Evolutionary conservation across 1,140 invertebrate species (phyloP), one percentile per base, ranked within the genome.

Genomic region (Geopemphigus sp.): DNA sequence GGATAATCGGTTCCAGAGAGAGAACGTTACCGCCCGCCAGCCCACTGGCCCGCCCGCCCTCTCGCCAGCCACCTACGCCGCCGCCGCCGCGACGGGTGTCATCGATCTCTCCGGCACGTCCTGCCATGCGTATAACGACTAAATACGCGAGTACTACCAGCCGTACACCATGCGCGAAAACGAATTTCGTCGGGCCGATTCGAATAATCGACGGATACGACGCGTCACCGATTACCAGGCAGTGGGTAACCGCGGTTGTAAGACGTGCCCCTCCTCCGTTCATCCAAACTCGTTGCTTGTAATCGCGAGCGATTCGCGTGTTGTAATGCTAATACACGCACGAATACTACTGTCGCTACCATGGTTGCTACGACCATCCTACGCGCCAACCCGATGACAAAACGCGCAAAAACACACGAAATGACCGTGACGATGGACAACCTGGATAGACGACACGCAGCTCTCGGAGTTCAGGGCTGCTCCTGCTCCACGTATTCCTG

Each of bases 381-480:
- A n/a, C n/a, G n/a, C n/a, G n/a, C n/a, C n/a, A n/a, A n/a, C 72
- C 54, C 59, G 72, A 74, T 54, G 26, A 29, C 26, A 32, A n/a
- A n/a, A 26, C 3, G 3, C 57, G 22, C 14, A 24, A 5, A 24
- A 61, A 26, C 22, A 11, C 11, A 11, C 39, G 39, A 45, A 5
- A 45, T 11, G n/a, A 45, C 39, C 11, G 39, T 45, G 39, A n/a
- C n/a, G n/a, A n/a, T n/a, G n/a, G n/a, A n/a, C n/a, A 89, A 93
- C 92, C 92, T 91, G 91, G 91, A 86, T 92, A 92, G 29, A 92
- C 91, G 85, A 92, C 90, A 86, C 90, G 91, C 84, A 90, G 89
- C 57, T 76, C 73, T 8, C 73, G 54, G 56, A 76, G 73, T 84
- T 93, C 92, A 59, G 90, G 89, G 84, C 87, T 90, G 63, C 89